These are phyloP conservation scores for Ianthella basta DNA, from an alignment of 37 sponge, comb jelly and placozoan genomes.

Conservation along the genomic window DNA sequence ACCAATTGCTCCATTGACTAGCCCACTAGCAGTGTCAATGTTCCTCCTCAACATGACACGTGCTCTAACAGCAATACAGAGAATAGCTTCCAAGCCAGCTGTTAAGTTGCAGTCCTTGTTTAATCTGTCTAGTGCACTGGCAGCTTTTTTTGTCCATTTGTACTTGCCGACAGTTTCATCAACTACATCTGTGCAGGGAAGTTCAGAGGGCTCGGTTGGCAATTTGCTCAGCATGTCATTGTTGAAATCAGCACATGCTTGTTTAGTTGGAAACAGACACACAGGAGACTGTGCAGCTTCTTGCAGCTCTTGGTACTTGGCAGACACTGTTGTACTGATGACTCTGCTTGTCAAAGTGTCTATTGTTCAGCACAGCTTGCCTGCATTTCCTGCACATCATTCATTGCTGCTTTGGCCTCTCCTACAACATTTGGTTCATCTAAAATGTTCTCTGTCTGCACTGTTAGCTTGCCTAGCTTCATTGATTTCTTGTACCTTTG, in stretches of 20 bases:
- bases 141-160: constrained; percentile 38
- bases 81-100: constrained; percentile 40
- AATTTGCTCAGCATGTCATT: constrained; percentile 3
- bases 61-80: constrained; percentile 39
- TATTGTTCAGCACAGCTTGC: too few relatives aligned
- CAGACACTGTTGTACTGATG: too few relatives aligned
- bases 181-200: constrained; percentile 33
- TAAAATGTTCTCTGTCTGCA: too few relatives aligned
- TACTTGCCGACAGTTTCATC: constrained; percentile 27
- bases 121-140: constrained; percentile 20
- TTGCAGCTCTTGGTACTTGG: constrained; percentile 13
- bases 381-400: too few relatives aligned
- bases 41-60: constrained; percentile 58
- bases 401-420: too few relatives aligned
- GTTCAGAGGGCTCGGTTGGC: neutral
- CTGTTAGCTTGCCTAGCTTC: constrained; percentile 26
- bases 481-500: neutral
- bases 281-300: constrained; percentile 24
- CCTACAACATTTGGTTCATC: too few relatives aligned
- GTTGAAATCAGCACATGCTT: constrained; percentile 41
- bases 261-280: constrained; percentile 45
- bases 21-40: constrained; percentile 35
- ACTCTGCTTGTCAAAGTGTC: too few relatives aligned
- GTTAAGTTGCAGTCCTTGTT: constrained; percentile 36
- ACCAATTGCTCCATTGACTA: constrained; percentile 59